phyloP scores from a whole-genome alignment of 2,113 vertebrate species.

The Falcunculus frontatus region DNA sequence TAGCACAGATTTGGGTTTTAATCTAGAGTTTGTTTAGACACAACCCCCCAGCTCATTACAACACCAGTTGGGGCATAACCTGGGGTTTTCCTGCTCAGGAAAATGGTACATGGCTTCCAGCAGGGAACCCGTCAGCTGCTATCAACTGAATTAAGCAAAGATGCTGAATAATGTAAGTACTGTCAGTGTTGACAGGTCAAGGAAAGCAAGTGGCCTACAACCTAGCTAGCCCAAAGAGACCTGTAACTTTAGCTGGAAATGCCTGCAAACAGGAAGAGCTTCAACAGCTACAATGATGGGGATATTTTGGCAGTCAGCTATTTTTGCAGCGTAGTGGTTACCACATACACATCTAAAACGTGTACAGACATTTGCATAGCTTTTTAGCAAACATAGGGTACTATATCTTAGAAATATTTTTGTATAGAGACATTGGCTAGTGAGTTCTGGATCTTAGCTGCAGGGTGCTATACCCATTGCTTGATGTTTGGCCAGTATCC shows the following conservation, averaged over 20 bases:
- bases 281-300: background rate
- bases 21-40: background rate
- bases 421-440: background rate
- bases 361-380: background rate
- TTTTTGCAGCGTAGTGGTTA: background rate
- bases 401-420: background rate
- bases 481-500: background rate
- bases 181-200: background rate
- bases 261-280: background rate
- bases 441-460: background rate
- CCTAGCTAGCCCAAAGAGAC: background rate
- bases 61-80: background rate
- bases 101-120: background rate
- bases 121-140: background rate
- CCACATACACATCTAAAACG: background rate
- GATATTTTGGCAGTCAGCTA: background rate
- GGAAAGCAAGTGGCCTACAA: background rate
- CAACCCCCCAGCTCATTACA: background rate
- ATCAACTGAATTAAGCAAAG: background rate
- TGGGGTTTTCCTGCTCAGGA: background rate
- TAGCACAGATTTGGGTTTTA: background rate
- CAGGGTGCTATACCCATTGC: background rate
- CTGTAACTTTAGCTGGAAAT: background rate
- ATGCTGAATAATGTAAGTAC: background rate
- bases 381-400: background rate